Base-by-base conservation (phyloP, 1,140 invertebrate genomes). In the Euwallacea similis region DNA sequence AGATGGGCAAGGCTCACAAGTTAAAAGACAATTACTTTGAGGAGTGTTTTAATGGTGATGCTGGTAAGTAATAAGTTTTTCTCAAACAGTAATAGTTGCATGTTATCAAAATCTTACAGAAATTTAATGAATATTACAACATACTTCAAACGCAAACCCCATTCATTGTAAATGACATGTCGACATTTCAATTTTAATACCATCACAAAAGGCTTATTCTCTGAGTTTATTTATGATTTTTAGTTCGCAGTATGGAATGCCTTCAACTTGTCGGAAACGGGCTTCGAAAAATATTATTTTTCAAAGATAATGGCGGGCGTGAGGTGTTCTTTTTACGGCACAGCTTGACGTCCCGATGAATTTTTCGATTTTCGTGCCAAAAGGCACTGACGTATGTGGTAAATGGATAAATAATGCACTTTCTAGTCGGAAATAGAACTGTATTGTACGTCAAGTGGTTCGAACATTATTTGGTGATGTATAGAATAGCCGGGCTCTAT, bases 321-420 rank as follows among this genome's bases (percentile, higher is more conserved):
- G 46, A 65, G 47, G 46, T 53, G 47, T 55, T 55, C 50, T 65
- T 65, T 47, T 21, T 54, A 13, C 11, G 7, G 63, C 63, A 11
- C 63, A 16, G 63, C 63, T 54, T 65, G 63, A 65, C 63, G 63
- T 66, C 43, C 65, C 65, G 54, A 58, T 66, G 65, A 66, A 43
- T 66, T 58, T 66, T 66, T 66, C 65, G 8, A 65, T 65, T 53
- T 65, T 65, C 2, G 7, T 33, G 46, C 62, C 42, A 65, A 65
- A 53, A 65, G 43, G 47, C 21, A 53, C 21, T 16, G 47, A 21
- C 62, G 46, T 66, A 58, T 58, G 50, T 16, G 43, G 33, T 58
- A 66, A 66, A 66, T 66, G 65, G 65, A 66, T 66, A 66, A 66
- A 66, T 66, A 66, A 66, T 66, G 65, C 11, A 66, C 65, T 56